Base-by-base conservation (phyloP, 2,797 vertebrate species). In the Channallabes apus region DNA sequence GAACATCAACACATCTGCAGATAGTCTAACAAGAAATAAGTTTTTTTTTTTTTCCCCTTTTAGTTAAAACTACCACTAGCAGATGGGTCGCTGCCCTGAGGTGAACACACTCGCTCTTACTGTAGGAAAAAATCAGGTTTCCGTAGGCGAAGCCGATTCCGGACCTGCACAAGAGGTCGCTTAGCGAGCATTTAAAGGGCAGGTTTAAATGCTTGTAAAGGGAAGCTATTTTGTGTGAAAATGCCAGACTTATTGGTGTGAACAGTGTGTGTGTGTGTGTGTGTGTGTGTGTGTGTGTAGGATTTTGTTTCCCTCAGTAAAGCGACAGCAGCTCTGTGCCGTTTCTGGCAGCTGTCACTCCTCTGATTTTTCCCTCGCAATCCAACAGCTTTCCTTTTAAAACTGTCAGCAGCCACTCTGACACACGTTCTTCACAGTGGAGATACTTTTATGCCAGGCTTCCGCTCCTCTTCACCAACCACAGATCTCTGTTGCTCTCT, bases 381-480 rank as follows among this genome's bases (percentile, higher is more conserved):
- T 82, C 87, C 85, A 79, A 90, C 90, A 92, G 92, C 90, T 93
- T 91, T 91, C 90, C 88, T 92, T 91, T 93, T 93, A 93, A 93
- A 91, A 91, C 92, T 91, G 92, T 92, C 91, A 91, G 88, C 88
- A 87, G 73, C 64, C 88, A 35, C 73, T 80, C 65, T 54, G 81
- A 82, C 73, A 82, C 79, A 67, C 46, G 78, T 67, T 88, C 85
- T 88, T 91, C 92, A 91, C 92, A 90, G 91, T 84, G 80, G 89
- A 93, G 91, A 91, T 89, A 90, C 92, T 93, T 94, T 93, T 93
- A 93, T 93, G 90, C 88, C 72, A 86, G 90, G 86, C 90, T 93
- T 92, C 92, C 91, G 90, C 93, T 93, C 92, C 91, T 80, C 82
- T 84, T 82, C 85, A 64, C 46, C 8, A 82, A 67, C 38, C 88